Percentiles rank a stretch among this genome's conserved stretches.
These are phyloP conservation scores for Myzus persicae DNA, from an alignment of 1,140 invertebrate genomes.

Conservation along the genomic window DNA sequence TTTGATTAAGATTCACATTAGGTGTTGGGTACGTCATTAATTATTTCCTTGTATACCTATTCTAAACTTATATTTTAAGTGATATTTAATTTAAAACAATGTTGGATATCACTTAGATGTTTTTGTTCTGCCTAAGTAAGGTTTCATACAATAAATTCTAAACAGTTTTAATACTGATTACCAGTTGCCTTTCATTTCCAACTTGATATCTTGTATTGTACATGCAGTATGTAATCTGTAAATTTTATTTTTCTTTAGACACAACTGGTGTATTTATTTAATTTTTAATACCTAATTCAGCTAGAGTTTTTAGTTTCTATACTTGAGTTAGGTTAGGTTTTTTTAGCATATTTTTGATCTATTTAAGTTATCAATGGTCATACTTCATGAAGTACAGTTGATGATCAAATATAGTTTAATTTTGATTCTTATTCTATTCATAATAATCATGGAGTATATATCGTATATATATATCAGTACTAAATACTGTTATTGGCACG, in stretches of 20 bases:
- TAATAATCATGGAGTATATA: slow-evolving; percentile 13
- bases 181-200: background rate
- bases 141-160: no score
- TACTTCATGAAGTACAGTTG: background rate
- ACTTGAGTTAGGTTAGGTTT: no score
- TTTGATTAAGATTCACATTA: no score
- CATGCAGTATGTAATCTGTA: background rate
- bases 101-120: no score
- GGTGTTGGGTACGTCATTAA: no score
- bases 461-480: slow-evolving; percentile 11
- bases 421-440: background rate
- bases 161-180: background rate
- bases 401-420: background rate
- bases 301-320: background rate
- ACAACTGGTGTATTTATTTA: background rate
- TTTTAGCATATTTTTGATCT: no score
- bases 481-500: slow-evolving; percentile 14
- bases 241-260: background rate
- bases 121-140: no score
- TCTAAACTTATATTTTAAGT: no score
- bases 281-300: background rate
- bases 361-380: background rate
- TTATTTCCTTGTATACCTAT: no score
- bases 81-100: no score
- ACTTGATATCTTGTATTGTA: background rate